Conservation (phyloP, 2,113 vertebrate genomes). For the Apodemus sylvaticus region DNA sequence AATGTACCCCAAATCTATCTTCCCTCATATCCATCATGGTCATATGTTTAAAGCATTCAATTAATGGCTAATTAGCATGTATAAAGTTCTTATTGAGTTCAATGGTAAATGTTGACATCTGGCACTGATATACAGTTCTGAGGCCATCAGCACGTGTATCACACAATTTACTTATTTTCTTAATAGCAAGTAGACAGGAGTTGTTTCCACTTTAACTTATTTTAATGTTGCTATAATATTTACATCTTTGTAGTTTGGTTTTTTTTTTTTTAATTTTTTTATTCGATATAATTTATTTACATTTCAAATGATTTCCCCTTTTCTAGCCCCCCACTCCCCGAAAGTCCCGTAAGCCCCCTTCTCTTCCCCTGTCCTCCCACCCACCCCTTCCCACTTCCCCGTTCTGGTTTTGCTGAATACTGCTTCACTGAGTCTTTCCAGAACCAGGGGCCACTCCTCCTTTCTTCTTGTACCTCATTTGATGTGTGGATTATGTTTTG, state of each 20-base stretch:
- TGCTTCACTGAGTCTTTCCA: too few species aligned
- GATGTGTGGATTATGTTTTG: too few species aligned
- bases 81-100: not conserved
- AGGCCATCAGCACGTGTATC: not conserved
- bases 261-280: too few species aligned
- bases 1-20: not conserved
- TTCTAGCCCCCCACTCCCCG: too few species aligned
- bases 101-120: not conserved
- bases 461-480: too few species aligned
- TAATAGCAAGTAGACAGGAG: not conserved
- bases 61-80: not conserved
- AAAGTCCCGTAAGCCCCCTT: too few species aligned
- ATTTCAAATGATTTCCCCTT: too few species aligned
- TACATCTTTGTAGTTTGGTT: not conserved
- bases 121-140: not conserved
- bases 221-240: not conserved
- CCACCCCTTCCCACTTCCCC: too few species aligned
- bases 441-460: too few species aligned
- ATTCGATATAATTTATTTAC: too few species aligned
- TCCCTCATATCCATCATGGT: not conserved
- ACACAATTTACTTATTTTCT: not conserved
- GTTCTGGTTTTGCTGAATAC: too few species aligned
- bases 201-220: not conserved
- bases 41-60: not conserved
- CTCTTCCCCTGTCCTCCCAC: too few species aligned